Base-by-base conservation (phyloP, 2,888 invertebrate genomes). In the Phyto melanocephala region DNA sequence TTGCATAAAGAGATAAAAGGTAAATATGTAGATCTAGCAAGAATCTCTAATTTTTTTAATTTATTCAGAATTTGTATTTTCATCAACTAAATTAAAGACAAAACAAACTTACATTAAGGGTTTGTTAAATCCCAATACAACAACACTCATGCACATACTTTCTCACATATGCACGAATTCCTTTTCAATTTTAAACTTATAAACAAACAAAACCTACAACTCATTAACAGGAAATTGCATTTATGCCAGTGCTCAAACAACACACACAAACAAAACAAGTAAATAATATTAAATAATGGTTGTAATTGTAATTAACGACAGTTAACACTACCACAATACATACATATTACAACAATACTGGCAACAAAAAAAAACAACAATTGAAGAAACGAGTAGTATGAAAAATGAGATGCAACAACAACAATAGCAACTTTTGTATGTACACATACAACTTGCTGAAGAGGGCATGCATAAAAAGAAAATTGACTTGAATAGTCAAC, bases 231-330 rank as follows among this genome's bases (percentile, higher is more conserved):
- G 74, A 81, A 70, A 78, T 68, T 77, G 56, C 68, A 78, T 77
- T 68, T 50, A 40, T 81, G 45, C 62, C 62, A 68, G 22, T 22
- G 20, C 65, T 33, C 56, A 65, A 63, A 63, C 67, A 24, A 63
- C n/a, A 71, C 15, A 17, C 62, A 77, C 42, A 50, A 79, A 60
- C 33, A 42, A 67, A 28, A 42, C 13, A 10, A 42, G 67, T 40
- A 68, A 72, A 74, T 78, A 60, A 60, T 70, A 63, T 68, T 58
- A 65, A 78, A 78, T 81, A 70, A 78, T 75, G 70, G 50, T 37
- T 78, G 45, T 74, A 81, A 81, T 81, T 81, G 81, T 81, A 81
- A 78, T 78, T 81, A 78, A 75, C 75, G 78, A 78, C 78, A 78
- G 68, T 70, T 81, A 81, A 81, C 81, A 81, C 75, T 75, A 78